Conservation (phyloP, 2,797 vertebrate species). For the Gymnothorax reevesii region DNA sequence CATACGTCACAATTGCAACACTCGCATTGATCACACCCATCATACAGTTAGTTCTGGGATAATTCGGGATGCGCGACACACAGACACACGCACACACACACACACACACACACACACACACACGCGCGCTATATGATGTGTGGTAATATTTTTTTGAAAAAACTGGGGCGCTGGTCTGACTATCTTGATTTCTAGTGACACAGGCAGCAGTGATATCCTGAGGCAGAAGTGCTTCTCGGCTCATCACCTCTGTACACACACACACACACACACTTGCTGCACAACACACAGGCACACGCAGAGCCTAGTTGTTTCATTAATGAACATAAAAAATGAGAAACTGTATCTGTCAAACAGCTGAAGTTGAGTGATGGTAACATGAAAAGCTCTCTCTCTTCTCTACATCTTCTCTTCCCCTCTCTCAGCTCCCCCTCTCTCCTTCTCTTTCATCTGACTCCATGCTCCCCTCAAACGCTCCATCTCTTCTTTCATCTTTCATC, state of each 20-base stretch:
- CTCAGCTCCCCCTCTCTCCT: neutral
- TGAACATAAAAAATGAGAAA: neutral
- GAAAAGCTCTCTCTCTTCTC: neutral
- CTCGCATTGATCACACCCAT: constrained; percentile 18
- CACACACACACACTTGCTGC: neutral
- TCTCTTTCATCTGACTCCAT: no score
- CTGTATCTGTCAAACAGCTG: neutral
- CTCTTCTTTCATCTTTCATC: constrained; percentile 1
- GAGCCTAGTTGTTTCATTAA: neutral
- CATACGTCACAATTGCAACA: neutral
- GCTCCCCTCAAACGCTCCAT: neutral
- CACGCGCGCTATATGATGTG: neutral
- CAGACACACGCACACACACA: neutral
- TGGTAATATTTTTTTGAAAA: neutral
- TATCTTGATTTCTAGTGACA: neutral
- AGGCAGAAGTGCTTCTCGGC: neutral
- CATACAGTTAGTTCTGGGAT: neutral
- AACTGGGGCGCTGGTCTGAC: neutral
- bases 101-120: neutral
- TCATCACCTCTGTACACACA: neutral
- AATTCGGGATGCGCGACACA: neutral
- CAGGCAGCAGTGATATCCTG: neutral
- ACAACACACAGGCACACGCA: constrained; percentile 2
- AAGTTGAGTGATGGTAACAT: no score
- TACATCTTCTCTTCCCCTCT: neutral